Evolutionary conservation across 2,888 invertebrate genomes (phyloP), one percentile per base, ranked within the genome.

Genomic region (Drosophila yooni): DNA sequence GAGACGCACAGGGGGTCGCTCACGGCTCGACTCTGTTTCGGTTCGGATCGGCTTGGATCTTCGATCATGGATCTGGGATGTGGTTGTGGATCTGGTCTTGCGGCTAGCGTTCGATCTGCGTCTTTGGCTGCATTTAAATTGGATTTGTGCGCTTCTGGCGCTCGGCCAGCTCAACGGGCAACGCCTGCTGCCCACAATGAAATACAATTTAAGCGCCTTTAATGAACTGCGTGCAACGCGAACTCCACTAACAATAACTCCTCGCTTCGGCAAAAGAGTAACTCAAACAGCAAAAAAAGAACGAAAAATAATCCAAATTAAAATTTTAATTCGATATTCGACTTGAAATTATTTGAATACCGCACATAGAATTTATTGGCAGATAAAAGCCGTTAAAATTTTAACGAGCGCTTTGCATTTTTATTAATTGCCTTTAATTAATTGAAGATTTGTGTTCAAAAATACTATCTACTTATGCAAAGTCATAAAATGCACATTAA

Each of bases 91-190:
- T 33, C 56, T 64, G 54, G 65, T 68, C 56, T 51, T 51, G 46
- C 38, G 29, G 36, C 40, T 29, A 6, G 63, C 51, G 51, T n/a
- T 71, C 40, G 46, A 54, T 43, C 18, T 18, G 63, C 63, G 69
- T 71, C 83, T 76, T 69, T 68, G 46, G 73, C 74, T 76, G 81
- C 79, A 81, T 85, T 88, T 82, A 89, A 89, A 88, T 88, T 89
- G 88, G 89, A 89, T 88, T 89, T 89, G 82, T 89, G 83, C 71
- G 87, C 85, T 89, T 81, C 87, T 89, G 87, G 85, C 87, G 81
- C 81, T 82, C 57, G 46, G 21, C 36, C 58, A 36, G 48, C 43
- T 43, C 48, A 58, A 56, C 36, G 54, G 60, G 61, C 73, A 66
- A 58, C 60, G 71, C 60, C 74, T 53, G 58, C 34, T 64, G 69